phyloP scores from a whole-genome alignment of 2,888 invertebrate species.

The Caenorhabditis afra region DNA sequence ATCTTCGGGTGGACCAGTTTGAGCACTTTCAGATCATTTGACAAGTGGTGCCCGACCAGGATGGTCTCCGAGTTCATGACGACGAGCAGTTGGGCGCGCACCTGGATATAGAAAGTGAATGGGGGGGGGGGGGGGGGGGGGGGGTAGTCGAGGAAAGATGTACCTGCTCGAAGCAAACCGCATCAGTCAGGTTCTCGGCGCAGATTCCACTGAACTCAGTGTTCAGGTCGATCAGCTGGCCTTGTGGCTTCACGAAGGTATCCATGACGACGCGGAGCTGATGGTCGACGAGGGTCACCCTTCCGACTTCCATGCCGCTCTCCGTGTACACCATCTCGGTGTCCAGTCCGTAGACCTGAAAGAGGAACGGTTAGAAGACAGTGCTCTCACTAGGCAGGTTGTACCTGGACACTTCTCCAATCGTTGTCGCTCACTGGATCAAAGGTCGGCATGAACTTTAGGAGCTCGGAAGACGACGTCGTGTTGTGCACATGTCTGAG shows the following conservation, averaged over 20 bases:
- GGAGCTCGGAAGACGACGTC: no score
- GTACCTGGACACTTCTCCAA: no score
- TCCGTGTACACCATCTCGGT: conserved; percentile 86
- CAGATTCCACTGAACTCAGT: conserved; percentile 93
- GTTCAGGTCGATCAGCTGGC: conserved; percentile 90
- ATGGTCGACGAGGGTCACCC: conserved; percentile 74
- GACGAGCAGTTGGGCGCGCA: conserved; percentile 90
- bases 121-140: no score
- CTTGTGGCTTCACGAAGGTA: conserved; percentile 89
- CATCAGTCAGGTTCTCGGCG: conserved; percentile 88
- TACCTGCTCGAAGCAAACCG: conserved; percentile 83
- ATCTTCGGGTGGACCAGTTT: conserved; percentile 84
- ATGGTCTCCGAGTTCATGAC: conserved; percentile 93
- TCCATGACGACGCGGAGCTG: conserved; percentile 90
- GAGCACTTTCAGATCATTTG: conserved; percentile 89
- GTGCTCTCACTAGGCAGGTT: no score
- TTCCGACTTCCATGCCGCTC: conserved; percentile 70
- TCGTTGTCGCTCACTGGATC: no score
- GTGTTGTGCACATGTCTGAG: no score
- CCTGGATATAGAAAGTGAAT: conserved; percentile 56
- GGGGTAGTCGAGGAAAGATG: no score
- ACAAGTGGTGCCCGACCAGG: conserved; percentile 95
- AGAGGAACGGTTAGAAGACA: no score
- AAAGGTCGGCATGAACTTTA: no score
- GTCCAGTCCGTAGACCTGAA: conserved; percentile 89